Evolutionary conservation across 2,888 invertebrate genomes (phyloP).

Genomic region (Stenoptilia bipunctidactyla): DNA sequence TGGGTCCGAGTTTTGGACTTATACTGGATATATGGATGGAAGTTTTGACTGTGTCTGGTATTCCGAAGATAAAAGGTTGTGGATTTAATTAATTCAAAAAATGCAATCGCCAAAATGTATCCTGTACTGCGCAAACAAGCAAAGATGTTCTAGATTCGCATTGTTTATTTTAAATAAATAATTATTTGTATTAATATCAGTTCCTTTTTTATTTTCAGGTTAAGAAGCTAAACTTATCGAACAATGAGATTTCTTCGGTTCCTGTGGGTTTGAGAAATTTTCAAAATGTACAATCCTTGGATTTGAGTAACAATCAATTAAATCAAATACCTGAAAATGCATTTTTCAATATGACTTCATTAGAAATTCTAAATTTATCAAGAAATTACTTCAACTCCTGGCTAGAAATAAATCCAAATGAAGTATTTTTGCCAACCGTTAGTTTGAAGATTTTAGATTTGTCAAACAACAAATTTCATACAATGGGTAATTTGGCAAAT

Average conservation of each 20-base stretch:
- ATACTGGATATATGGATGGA: too few relatives aligned
- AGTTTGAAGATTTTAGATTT: constrained; percentile 73
- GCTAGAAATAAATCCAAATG: constrained; percentile 67
- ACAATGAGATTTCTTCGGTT: constrained; percentile 72
- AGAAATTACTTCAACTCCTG: constrained; percentile 73
- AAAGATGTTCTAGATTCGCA: too few relatives aligned
- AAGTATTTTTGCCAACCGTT: constrained; percentile 52
- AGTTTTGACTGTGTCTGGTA: too few relatives aligned
- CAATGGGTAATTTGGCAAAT: constrained; percentile 58
- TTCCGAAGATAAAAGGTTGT: too few relatives aligned
- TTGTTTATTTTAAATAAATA: too few relatives aligned
- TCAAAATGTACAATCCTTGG: constrained; percentile 36
- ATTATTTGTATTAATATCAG: too few relatives aligned
- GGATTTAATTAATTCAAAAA: too few relatives aligned
- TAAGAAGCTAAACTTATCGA: constrained; percentile 75
- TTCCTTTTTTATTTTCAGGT: constrained; percentile 58
- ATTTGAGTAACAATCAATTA: constrained; percentile 63
- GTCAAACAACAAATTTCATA: constrained; percentile 73
- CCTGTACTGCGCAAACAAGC: too few relatives aligned
- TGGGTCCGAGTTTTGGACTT: too few relatives aligned
- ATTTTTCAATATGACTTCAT: constrained; percentile 61
- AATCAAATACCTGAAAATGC: constrained; percentile 52
- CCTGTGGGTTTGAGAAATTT: constrained; percentile 45
- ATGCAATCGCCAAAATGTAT: too few relatives aligned
- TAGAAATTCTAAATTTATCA: constrained; percentile 74